Evolutionary conservation across 53 echinoderm and acorn worm genomes (phyloP), one percentile per base, ranked within the genome.

Genomic region (Paelopatides confundens): DNA sequence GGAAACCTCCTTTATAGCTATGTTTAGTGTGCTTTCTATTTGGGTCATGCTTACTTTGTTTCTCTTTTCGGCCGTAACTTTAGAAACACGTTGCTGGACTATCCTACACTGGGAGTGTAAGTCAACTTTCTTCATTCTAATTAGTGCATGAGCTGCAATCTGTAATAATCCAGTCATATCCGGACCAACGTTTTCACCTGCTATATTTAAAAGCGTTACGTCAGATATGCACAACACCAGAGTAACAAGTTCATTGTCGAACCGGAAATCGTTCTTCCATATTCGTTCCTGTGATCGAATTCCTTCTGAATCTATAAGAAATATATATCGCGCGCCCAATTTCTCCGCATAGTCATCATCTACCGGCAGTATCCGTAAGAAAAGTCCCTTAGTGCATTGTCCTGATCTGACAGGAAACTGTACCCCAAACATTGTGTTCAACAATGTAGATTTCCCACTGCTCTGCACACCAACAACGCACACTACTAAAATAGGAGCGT

Each of bases 401-500:
- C 88, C 88, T 33, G 88, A 77, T 81, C 76, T 36, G 38, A 76
- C 88, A 32, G 81, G 47, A 50, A 88, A 88, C 50, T 82, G 51
- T 6, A 88, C 27, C 34, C 88, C 88, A 66, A 88, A 88, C 88
- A 88, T 88, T 37, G 66, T 82, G 49, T 91, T 91, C 28, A 91
- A 51, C 27, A 91, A 40, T 54, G 91, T 91, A 3, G 91, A 91
- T 50, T 91, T 91, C 43, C 91, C 91, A 87, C 70, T 78, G 31
- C 91, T 82, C 49, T 91, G 91, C 4, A 78, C 78, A 53, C 78
- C 78, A 10, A 78, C 53, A 28, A 78, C 32, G 7, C 27, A 78
- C 29, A 78, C 3, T 17, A 78, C 78, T 13, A 78, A 50, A 29
- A 78, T 78, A 7, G 3, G 11, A 14, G 78, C 51, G 28, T 49